Evolutionary conservation across 35 echinoderm and acorn worm genomes (phyloP).

Genomic region (Patiria miniata): DNA sequence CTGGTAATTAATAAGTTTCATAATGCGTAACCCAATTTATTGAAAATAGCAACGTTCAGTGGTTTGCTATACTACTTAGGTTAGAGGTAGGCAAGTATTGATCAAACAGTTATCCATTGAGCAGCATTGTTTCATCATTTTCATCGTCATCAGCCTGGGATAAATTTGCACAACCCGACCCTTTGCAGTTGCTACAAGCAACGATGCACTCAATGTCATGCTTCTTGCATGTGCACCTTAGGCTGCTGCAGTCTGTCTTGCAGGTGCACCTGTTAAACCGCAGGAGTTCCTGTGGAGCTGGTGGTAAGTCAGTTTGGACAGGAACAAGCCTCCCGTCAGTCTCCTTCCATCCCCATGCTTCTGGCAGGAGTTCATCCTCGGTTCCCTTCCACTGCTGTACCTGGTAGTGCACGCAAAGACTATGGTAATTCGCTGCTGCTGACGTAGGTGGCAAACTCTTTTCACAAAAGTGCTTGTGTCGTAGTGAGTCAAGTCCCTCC

Average conservation of each 20-base stretch:
- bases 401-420: conserved; percentile 49
- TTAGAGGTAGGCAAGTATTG: too few relatives aligned
- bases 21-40: too few relatives aligned
- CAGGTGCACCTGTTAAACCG: conserved; percentile 55
- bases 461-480: neutral
- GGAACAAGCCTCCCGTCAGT: neutral
- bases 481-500: neutral
- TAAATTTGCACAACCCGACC: conserved; percentile 42
- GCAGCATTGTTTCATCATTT: too few relatives aligned
- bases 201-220: conserved; percentile 51
- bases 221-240: conserved; percentile 59
- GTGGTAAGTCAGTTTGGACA: conserved; percentile 1
- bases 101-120: too few relatives aligned
- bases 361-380: conserved; percentile 17
- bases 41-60: too few relatives aligned
- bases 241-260: conserved; percentile 43
- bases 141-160: neutral
- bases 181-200: conserved; percentile 55
- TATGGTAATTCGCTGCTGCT: conserved; percentile 53
- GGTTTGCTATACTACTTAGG: too few relatives aligned
- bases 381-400: conserved; percentile 44
- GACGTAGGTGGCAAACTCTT: conserved; percentile 58
- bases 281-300: conserved; percentile 49
- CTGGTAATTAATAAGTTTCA: too few relatives aligned
- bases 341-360: conserved; percentile 54